A percentile compares a stretch with the other conserved stretches of the same genome.
Evolutionary conservation across 2,113 vertebrate genomes (phyloP).

Genomic region (Rafetus swinhoei): DNA sequence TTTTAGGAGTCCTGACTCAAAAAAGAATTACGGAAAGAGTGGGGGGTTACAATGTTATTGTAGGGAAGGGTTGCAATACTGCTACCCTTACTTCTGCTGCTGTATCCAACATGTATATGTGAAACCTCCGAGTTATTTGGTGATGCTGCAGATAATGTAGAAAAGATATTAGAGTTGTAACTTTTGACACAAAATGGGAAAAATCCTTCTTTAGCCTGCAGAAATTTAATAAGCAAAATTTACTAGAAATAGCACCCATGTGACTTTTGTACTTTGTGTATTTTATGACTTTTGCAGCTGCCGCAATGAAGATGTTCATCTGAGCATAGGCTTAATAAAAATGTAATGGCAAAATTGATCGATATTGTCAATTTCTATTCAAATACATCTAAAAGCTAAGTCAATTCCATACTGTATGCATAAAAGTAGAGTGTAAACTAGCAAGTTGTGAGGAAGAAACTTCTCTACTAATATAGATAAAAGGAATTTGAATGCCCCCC

Average conservation of each 20-base stretch:
- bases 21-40: too few relatives aligned
- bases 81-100: too few relatives aligned
- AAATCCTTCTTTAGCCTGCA: not conserved
- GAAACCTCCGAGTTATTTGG: not conserved
- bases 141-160: not conserved
- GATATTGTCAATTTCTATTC: not conserved
- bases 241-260: not conserved
- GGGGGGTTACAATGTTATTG: too few relatives aligned
- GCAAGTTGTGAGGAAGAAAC: not conserved
- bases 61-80: too few relatives aligned
- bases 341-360: not conserved
- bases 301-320: rapidly evolving
- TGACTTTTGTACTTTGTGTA: not conserved
- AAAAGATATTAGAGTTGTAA: rapidly evolving
- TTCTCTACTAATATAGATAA: not conserved
- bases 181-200: not conserved
- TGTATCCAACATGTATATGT: rapidly evolving
- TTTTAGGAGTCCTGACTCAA: too few relatives aligned
- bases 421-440: not conserved
- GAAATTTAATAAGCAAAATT: not conserved
- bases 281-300: not conserved
- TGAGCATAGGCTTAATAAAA: not conserved
- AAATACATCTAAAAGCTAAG: not conserved
- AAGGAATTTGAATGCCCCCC: not conserved
- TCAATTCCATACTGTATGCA: rapidly evolving